phyloP scores from a whole-genome alignment of 2,113 vertebrate species.

The Phaetusa simplex region DNA sequence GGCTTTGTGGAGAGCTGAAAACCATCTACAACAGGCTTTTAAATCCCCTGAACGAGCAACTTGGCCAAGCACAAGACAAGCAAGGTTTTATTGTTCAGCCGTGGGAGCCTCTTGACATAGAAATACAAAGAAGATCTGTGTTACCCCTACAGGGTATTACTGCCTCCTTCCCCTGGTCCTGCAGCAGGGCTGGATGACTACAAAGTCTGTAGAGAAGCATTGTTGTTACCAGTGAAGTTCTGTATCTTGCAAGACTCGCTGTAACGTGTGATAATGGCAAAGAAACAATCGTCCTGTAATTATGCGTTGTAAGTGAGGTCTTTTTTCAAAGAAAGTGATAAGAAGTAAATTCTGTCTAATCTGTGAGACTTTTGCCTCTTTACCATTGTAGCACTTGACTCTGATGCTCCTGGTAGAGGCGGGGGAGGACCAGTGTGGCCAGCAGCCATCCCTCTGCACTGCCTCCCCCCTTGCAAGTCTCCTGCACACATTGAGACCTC shows the following conservation, averaged over 20 bases:
- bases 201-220: not conserved
- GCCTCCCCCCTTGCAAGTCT: not conserved
- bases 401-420: not conserved
- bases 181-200: not conserved
- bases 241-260: not conserved
- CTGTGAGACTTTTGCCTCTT: not conserved
- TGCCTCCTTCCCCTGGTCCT: not conserved
- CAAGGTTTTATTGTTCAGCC: not conserved
- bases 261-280: not conserved
- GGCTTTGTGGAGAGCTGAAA: not conserved
- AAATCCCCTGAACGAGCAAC: not conserved
- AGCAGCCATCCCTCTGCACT: not conserved
- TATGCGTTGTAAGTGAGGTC: not conserved
- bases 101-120: not conserved
- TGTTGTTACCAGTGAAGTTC: accelerated
- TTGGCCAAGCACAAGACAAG: not conserved
- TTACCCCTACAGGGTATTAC: not conserved
- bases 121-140: not conserved
- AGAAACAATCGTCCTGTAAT: not conserved
- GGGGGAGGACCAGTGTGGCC: not conserved
- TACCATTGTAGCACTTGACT: accelerated
- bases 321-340: not conserved
- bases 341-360: not conserved
- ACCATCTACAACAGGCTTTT: not conserved
- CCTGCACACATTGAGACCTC: not conserved